Percentiles rank a stretch among this genome's conserved stretches.
Evolutionary conservation across 2,888 invertebrate genomes (phyloP).

Genomic region (Antheraea yamamai): DNA sequence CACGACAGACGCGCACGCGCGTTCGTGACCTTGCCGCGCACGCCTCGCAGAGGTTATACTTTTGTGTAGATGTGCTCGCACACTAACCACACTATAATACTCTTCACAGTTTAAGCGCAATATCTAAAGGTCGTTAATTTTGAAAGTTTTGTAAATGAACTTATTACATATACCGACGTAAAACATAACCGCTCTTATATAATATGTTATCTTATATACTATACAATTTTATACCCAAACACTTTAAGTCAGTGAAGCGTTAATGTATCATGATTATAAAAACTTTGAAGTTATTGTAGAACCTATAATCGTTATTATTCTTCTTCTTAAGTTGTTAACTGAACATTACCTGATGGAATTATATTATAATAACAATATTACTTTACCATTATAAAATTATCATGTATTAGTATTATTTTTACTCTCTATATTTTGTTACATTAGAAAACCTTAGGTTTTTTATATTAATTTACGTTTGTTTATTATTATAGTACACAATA

Average conservation of each 20-base stretch:
- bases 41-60: conserved; percentile 76
- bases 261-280: background rate
- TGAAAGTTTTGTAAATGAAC: background rate
- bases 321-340: conserved; percentile 2
- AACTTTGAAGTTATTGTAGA: background rate
- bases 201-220: background rate
- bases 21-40: conserved; percentile 81
- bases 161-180: background rate
- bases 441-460: background rate
- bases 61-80: conserved; percentile 71
- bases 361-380: background rate
- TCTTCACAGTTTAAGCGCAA: conserved; percentile 47
- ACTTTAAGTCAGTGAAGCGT: background rate
- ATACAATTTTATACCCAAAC: background rate
- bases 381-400: background rate
- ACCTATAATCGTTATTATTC: background rate
- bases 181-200: background rate
- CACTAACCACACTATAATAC: conserved; percentile 45
- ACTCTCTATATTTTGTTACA: background rate
- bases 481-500: too few relatives aligned
- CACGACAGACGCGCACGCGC: conserved; percentile 79
- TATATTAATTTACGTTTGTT: too few relatives aligned
- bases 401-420: background rate
- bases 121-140: background rate
- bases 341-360: background rate